Percentiles rank a stretch among this genome's conserved stretches.
phyloP scores from a whole-genome alignment of 2,888 invertebrate species.

The Glyphotaelius pellucidus region DNA sequence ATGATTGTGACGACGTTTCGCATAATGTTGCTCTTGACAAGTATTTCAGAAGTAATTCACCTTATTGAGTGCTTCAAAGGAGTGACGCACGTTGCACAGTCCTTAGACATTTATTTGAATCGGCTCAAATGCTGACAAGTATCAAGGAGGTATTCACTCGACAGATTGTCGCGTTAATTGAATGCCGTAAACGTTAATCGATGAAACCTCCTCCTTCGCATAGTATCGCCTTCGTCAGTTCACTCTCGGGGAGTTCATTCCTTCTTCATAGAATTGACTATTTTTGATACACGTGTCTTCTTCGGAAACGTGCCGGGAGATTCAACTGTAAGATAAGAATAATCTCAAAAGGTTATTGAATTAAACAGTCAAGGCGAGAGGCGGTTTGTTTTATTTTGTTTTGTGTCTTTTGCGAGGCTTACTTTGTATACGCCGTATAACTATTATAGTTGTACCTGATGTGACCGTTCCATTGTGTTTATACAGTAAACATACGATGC shows the following conservation, averaged over 20 bases:
- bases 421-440: background rate
- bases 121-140: background rate
- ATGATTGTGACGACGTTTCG: conserved; percentile 28
- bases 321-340: conserved; percentile 27
- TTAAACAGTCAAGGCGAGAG: conserved; percentile 8
- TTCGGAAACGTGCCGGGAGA: conserved; percentile 16
- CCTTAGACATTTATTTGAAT: background rate
- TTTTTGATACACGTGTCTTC: conserved; percentile 10
- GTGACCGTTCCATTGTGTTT: background rate
- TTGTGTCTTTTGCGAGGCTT: background rate
- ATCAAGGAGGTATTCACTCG: background rate
- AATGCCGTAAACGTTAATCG: conserved; percentile 2
- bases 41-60: conserved; percentile 10
- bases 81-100: background rate
- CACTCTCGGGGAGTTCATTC: background rate
- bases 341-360: conserved; percentile 32
- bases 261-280: background rate
- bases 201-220: background rate
- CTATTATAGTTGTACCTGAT: background rate
- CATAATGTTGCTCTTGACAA: conserved; percentile 4
- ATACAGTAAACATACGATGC: background rate
- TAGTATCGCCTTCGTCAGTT: background rate
- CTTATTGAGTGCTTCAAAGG: background rate
- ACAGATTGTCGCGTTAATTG: background rate
- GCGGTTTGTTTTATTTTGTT: conserved; percentile 6